A percentile compares a stretch with the other conserved stretches of the same genome.
Conservation (phyloP, 2,888 invertebrate genomes). For the Andricus quercusramuli region DNA sequence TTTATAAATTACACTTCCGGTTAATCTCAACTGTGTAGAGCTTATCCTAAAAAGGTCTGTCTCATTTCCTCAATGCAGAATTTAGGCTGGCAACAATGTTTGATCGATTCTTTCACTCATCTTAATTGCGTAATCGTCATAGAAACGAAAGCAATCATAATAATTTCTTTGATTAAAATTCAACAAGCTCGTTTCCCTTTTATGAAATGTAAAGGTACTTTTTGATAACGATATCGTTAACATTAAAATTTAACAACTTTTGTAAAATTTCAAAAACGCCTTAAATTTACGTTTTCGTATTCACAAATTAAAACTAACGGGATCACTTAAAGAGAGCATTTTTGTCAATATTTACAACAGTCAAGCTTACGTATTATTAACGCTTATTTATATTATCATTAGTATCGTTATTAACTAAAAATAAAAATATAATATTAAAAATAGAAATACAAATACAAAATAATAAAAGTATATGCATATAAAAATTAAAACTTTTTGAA, state of each 20-base stretch:
- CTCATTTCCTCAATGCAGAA: background rate
- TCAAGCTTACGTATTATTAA: background rate
- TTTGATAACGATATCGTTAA: background rate
- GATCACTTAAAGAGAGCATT: slow-evolving; percentile 8
- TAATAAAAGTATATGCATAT: background rate
- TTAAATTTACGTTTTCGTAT: background rate
- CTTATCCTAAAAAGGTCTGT: slow-evolving; percentile 6
- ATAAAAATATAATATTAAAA: background rate
- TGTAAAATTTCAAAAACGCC: slow-evolving; percentile 1
- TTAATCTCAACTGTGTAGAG: background rate
- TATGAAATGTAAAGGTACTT: background rate
- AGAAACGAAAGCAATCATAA: slow-evolving; percentile 5
- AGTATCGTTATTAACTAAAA: background rate
- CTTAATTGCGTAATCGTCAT: slow-evolving; percentile 11
- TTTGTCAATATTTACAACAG: background rate
- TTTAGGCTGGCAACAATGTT: slow-evolving; percentile 35
- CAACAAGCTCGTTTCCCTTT: slow-evolving; percentile 8
- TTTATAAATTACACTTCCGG: slow-evolving; percentile 24
- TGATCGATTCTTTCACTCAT: slow-evolving; percentile 21
- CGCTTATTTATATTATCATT: background rate
- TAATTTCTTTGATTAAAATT: background rate
- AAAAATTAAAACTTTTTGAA: slow-evolving; percentile 13
- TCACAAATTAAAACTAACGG: background rate
- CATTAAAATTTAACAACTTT: background rate
- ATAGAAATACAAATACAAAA: background rate